Base-by-base conservation (phyloP, 2,888 invertebrate genomes). In the Dasypolia templi region DNA sequence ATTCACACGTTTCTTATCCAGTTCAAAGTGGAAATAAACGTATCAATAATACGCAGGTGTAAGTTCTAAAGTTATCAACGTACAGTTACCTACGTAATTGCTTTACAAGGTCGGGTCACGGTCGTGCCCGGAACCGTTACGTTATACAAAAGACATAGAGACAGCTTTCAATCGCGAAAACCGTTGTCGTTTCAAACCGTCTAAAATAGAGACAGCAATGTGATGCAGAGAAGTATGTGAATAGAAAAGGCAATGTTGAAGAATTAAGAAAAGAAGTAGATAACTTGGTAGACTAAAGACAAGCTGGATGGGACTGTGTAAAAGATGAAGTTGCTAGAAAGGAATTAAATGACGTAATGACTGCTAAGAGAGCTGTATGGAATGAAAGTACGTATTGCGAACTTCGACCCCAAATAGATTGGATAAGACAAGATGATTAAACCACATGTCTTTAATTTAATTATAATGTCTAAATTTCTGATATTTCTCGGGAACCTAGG, bases 41-140 rank as follows among this genome's bases (percentile, higher is more conserved):
- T 55, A 69, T 72, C 58, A 11, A 53, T 75, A 12, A 29, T 39
- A 49, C 4, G 35, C 84, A 84, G 72, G 85, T 81, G 70, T 66
- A 81, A 81, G 82, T 81, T 82, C 82, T 81, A 17, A 51, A 51
- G 64, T 51, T 84, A 82, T 75, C 68, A 29, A 22, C 7, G 42
- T 49, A 11, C 14, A 26, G 55, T 39, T 46, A 68, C 44, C 49
- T 65, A 68, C 44, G 53, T 65, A 44, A 66, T 32, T 64, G 26
- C 9, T 56, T 32, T n/a, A 68, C 81, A 83, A 86, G 84, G 82
- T 75, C 51, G 77, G 81, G 84, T 84, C 88, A 88, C 75, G 83
- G 83, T 79, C 83, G 58, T 49, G n/a, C n/a, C n/a, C n/a, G n/a
- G n/a, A 19, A 26, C 74, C 61, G n/a, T n/a, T n/a, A n/a, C n/a